Evolutionary conservation across 2,888 invertebrate genomes (phyloP).

Genomic region (Ochlodes sylvanus): DNA sequence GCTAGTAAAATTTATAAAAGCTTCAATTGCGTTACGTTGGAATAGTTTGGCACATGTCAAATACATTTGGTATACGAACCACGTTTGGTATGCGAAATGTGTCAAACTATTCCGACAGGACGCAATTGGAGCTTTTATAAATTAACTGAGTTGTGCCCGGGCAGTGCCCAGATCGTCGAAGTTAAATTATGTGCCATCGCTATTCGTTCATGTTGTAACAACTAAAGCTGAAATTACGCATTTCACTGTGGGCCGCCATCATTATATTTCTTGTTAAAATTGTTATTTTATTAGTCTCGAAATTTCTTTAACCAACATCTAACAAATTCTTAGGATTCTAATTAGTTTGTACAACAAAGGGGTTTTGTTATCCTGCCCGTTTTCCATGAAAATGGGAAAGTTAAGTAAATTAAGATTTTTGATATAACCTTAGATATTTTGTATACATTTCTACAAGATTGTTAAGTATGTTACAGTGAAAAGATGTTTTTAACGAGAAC

Average conservation of each 20-base stretch:
- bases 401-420: neutral
- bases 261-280: slow-evolving; percentile 6
- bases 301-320: neutral
- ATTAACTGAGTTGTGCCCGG: too few species aligned
- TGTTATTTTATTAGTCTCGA: neutral
- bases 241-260: neutral
- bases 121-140: too few species aligned
- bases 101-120: too few species aligned
- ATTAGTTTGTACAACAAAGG: neutral
- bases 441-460: neutral
- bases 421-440: neutral
- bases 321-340: slow-evolving; percentile 1
- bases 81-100: too few species aligned
- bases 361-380: neutral
- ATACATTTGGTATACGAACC: too few species aligned
- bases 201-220: neutral
- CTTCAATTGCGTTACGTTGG: too few species aligned
- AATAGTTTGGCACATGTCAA: too few species aligned
- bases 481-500: too few species aligned
- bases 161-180: too few species aligned
- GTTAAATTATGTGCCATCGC: too few species aligned
- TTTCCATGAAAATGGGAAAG: neutral
- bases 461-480: too few species aligned
- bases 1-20: too few species aligned
- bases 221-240: neutral